Evolutionary conservation across 2,113 vertebrate species (phyloP).

Genomic region (Megaleporinus macrocephalus): DNA sequence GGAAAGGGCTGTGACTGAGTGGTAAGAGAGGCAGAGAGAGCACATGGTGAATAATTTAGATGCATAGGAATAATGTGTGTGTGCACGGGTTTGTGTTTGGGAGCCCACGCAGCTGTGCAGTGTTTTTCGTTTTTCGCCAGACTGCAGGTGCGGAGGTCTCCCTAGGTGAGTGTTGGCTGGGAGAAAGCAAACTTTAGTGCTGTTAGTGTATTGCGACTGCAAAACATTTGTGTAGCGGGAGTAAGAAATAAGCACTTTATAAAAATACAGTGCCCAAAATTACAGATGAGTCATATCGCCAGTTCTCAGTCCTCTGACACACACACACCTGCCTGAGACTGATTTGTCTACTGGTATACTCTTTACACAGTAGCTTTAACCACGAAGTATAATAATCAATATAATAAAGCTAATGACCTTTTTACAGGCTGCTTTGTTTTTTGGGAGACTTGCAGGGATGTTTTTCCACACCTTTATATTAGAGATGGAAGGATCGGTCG

Average conservation of each 20-base stretch:
- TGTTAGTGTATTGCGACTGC: slow-evolving; percentile 27
- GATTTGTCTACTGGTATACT: background rate
- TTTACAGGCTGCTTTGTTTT: no score
- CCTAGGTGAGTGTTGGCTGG: slow-evolving; percentile 24
- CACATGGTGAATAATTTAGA: slow-evolving; percentile 54
- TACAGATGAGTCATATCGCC: slow-evolving; percentile 14
- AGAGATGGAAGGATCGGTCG: no score
- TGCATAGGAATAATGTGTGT: slow-evolving; percentile 21
- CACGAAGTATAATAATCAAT: no score
- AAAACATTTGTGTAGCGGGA: slow-evolving; percentile 18
- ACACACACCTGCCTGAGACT: background rate
- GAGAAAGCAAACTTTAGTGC: slow-evolving; percentile 17
- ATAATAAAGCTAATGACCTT: no score
- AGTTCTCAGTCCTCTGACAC: background rate
- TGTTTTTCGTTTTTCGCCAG: slow-evolving; percentile 16
- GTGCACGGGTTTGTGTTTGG: background rate
- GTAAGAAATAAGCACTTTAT: slow-evolving; percentile 39
- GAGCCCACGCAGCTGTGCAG: slow-evolving; percentile 26
- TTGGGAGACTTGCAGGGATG: no score
- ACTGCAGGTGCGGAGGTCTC: slow-evolving; percentile 30
- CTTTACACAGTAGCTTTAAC: no score
- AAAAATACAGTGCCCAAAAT: slow-evolving; percentile 11
- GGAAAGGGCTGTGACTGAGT: slow-evolving; percentile 65
- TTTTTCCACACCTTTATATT: no score
- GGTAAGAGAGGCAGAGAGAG: slow-evolving; percentile 53